Evolutionary conservation across 2,797 vertebrate genomes (phyloP).

Genomic region (Hippopotamyrus pictus): DNA sequence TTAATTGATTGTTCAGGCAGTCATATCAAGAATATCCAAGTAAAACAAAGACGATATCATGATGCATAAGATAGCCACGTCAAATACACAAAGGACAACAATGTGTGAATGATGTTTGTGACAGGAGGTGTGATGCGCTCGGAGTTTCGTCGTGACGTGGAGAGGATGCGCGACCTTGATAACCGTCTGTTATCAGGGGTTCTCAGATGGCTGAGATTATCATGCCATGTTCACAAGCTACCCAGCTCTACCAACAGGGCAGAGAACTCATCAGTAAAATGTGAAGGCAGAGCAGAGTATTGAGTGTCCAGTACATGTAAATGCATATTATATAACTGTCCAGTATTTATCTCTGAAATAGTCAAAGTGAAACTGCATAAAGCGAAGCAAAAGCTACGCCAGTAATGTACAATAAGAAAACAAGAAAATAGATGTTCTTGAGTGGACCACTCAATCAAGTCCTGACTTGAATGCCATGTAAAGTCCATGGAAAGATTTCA

Average conservation of each 20-base stretch:
- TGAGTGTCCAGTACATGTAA: background rate
- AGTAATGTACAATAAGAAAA: background rate
- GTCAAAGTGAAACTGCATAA: background rate
- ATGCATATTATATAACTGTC: background rate
- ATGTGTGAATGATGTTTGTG: background rate
- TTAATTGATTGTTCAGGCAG: background rate
- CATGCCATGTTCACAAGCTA: background rate
- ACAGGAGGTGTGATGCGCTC: background rate
- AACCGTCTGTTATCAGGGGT: background rate
- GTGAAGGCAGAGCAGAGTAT: background rate
- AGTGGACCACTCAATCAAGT: background rate
- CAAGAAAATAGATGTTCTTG: background rate
- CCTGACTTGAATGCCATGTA: background rate
- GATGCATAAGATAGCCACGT: background rate
- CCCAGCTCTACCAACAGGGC: background rate
- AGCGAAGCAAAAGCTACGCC: background rate
- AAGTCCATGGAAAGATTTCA: background rate
- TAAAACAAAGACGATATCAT: background rate
- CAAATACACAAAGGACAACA: background rate
- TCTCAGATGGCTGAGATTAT: background rate
- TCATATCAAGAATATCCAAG: background rate
- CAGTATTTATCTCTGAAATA: background rate
- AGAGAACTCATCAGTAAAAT: background rate
- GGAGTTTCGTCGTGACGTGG: background rate
- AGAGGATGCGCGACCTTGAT: background rate